Evolutionary conservation across 2,888 invertebrate species (phyloP), one percentile per base, ranked within the genome.

Genomic region (Syrista parreyssii): DNA sequence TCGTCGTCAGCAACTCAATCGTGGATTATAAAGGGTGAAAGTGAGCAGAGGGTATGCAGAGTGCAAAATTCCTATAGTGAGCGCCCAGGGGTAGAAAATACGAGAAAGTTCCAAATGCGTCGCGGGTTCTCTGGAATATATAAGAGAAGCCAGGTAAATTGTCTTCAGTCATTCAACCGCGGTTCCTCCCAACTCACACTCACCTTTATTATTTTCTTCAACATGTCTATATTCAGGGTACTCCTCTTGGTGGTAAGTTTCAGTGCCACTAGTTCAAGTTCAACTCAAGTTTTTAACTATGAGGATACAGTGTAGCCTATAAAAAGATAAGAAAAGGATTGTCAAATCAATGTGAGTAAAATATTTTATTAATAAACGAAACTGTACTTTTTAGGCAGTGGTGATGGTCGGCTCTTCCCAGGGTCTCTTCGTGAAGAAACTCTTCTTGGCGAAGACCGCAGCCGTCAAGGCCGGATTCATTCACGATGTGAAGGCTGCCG

Each of bases 241-340:
- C 71, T 78, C 75, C 78, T 78, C 68, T 34, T 78, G 31, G 78
- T 78, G 78, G 78, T 78, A 40, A 78, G 78, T 78, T 33, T 55
- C 12, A 34, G n/a, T 33, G 30, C 12, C 34, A 9, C 11, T 15
- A 34, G 73, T 36, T 36, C 36, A 34, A n/a, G n/a, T 31, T 71
- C 11, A 11, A 71, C n/a, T 40, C 15, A 15, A 40, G 15, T 15
- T 15, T 6, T 40, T 40, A 6, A 40, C 6, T 15, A 6, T 40
- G 40, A 15, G 40, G 15, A 40, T 15, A 40, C 15, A 40, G 15
- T 40, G 40, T 15, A 40, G 4, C 15, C 15, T 15, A 15, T 40
- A 40, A 40, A 15, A 4, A 15, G 15, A 40, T 40, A 40, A 40
- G 4, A 40, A 40, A 40, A 15, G 6, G 4, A 40, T 40, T 6